Percentiles rank a stretch among this genome's conserved stretches.
phyloP scores from a whole-genome alignment of 2,113 vertebrate genomes.

The Tenrec ecaudatus region DNA sequence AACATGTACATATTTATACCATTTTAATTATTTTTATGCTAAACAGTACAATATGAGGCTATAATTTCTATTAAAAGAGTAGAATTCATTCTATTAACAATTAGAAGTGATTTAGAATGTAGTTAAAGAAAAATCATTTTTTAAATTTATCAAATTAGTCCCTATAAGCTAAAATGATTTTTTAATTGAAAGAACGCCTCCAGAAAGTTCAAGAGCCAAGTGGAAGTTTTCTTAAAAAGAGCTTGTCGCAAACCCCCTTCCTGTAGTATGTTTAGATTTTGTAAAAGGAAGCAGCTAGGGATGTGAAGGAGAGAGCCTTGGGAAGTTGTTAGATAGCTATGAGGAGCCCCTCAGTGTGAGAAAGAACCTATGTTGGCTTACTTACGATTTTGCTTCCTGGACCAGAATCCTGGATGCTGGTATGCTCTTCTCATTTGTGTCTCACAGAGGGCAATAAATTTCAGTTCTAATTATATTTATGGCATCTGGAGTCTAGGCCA shows the following conservation, averaged over 20 bases:
- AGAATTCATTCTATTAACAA: not conserved
- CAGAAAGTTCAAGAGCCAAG: slow-evolving; percentile 24
- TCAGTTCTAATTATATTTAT: slow-evolving; percentile 70
- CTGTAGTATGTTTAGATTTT: not conserved
- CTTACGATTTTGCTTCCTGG: not conserved
- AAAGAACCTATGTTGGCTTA: not conserved
- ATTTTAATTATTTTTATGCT: not conserved
- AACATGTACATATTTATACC: too few relatives aligned
- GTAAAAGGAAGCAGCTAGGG: not conserved
- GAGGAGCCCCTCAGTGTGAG: not conserved
- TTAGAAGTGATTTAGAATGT: not conserved
- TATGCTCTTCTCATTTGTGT: slow-evolving; percentile 59
- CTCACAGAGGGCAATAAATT: slow-evolving; percentile 61
- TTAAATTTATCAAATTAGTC: not conserved
- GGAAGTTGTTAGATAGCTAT: not conserved
- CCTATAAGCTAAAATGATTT: not conserved
- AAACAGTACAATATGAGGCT: not conserved
- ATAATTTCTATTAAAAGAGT: not conserved
- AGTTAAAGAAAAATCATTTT: not conserved
- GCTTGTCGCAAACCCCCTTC: not conserved
- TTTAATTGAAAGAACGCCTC: not conserved
- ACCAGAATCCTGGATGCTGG: slow-evolving; percentile 32
- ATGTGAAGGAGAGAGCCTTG: not conserved
- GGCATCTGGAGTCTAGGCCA: slow-evolving; percentile 73
- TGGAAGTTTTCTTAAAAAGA: not conserved